phyloP scores from a whole-genome alignment of 2,113 vertebrate genomes.

The Carlito syrichta region DNA sequence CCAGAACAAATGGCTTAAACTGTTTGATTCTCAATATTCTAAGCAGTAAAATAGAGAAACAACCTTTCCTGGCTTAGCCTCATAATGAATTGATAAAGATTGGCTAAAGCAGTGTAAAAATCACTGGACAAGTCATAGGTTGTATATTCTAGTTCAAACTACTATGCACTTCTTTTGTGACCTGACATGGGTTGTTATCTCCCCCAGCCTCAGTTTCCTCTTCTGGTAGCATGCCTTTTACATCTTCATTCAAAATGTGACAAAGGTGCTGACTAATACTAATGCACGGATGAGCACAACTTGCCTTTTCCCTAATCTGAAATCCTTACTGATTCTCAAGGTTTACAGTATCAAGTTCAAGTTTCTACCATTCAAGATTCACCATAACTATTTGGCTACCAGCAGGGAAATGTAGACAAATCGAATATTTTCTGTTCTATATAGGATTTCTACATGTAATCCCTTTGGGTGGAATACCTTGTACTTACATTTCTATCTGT shows the following conservation, averaged over 20 bases:
- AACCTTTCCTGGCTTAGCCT: neutral
- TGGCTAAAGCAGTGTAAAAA: accelerated
- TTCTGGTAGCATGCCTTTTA: neutral
- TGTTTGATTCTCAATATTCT: neutral
- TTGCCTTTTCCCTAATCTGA: neutral
- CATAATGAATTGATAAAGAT: neutral
- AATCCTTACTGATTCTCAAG: neutral
- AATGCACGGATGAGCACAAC: neutral
- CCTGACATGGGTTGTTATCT: neutral
- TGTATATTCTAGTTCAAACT: neutral
- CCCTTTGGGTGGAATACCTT: neutral
- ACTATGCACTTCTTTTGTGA: neutral
- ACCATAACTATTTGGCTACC: neutral
- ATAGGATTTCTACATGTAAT: neutral
- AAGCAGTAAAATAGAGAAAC: neutral
- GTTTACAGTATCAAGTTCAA: neutral
- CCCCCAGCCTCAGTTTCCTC: neutral
- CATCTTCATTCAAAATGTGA: neutral
- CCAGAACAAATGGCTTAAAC: neutral
- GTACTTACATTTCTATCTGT: neutral
- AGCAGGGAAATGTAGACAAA: no score
- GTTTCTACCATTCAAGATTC: neutral
- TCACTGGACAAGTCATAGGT: neutral
- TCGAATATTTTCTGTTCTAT: neutral
- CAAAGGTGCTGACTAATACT: neutral